Conservation (phyloP, 2,797 vertebrate genomes). For the Neoniphon sammara region DNA sequence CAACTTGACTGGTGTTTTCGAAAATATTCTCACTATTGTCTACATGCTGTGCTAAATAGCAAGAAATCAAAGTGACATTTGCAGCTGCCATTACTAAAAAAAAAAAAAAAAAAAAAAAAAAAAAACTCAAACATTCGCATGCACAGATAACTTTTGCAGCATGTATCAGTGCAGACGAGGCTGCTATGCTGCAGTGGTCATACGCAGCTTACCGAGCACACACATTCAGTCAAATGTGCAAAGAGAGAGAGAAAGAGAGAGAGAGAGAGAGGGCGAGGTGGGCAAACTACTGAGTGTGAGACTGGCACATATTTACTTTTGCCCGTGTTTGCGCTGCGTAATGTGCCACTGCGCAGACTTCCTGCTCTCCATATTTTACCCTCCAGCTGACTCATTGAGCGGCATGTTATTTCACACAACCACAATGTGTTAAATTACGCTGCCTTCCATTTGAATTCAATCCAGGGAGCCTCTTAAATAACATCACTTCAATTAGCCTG, state of each 20-base stretch:
- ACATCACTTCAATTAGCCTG: slow-evolving; percentile 50
- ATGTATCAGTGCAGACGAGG: background rate
- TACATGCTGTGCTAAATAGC: background rate
- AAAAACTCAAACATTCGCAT: background rate
- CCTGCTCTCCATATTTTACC: slow-evolving; percentile 11
- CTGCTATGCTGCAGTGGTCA: background rate
- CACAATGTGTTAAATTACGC: slow-evolving; percentile 46
- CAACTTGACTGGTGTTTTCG: slow-evolving; percentile 32
- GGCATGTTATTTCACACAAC: slow-evolving; percentile 16
- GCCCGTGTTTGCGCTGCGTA: background rate
- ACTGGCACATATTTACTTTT: background rate
- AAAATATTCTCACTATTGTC: slow-evolving; percentile 26
- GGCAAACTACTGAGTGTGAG: background rate
- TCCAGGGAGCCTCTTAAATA: slow-evolving; percentile 60
- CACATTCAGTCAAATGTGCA: background rate
- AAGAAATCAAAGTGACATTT: background rate
- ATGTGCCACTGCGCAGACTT: slow-evolving; percentile 1
- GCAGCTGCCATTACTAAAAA: background rate
- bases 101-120: background rate
- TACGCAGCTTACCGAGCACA: background rate
- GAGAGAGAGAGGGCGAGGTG: background rate
- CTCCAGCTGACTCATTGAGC: slow-evolving; percentile 39
- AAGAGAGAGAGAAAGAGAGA: background rate
- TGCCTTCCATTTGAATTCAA: slow-evolving; percentile 36
- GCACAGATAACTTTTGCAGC: background rate